Conservation (phyloP, 92 coral and sea anemone genomes). For the Zoanthus sociatus region DNA sequence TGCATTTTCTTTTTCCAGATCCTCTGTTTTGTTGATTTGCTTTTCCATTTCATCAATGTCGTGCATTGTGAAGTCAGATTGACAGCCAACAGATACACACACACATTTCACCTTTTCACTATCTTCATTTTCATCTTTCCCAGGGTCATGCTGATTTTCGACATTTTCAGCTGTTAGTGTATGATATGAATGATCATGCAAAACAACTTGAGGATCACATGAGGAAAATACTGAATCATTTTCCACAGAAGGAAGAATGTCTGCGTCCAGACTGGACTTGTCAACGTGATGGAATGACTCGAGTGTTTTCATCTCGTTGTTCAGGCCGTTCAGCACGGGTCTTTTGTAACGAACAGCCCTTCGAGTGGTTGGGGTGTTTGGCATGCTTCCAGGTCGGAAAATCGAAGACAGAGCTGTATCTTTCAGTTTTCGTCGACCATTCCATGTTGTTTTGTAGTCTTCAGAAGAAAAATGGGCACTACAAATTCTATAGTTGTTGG, state of each 20-base stretch:
- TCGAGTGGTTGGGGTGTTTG: not conserved
- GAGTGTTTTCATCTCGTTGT: not conserved
- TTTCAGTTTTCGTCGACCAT: not conserved
- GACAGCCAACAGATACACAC: slow-evolving; percentile 35
- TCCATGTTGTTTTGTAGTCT: slow-evolving; percentile 41
- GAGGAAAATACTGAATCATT: not conserved
- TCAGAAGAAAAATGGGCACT: slow-evolving; percentile 50
- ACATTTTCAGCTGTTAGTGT: not conserved
- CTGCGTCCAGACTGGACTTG: not conserved
- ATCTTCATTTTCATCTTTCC: slow-evolving; percentile 11
- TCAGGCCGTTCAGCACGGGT: not conserved
- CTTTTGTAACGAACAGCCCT: slow-evolving; percentile 46
- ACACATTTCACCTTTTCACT: slow-evolving; percentile 28
- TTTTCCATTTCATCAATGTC: slow-evolving; percentile 28
- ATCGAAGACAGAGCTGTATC: not conserved
- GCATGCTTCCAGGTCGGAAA: not conserved
- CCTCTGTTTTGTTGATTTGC: not conserved
- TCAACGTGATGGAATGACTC: not conserved
- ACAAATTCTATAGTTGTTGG: slow-evolving; percentile 52
- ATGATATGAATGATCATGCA: slow-evolving; percentile 1
- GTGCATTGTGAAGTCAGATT: slow-evolving; percentile 33
- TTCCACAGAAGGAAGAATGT: not conserved
- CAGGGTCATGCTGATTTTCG: not conserved
- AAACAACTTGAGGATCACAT: not conserved
- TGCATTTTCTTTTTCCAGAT: slow-evolving; percentile 23